Evolutionary conservation across 2,888 invertebrate genomes (phyloP), one percentile per base, ranked within the genome.

Genomic region (Agrotis ipsilon): DNA sequence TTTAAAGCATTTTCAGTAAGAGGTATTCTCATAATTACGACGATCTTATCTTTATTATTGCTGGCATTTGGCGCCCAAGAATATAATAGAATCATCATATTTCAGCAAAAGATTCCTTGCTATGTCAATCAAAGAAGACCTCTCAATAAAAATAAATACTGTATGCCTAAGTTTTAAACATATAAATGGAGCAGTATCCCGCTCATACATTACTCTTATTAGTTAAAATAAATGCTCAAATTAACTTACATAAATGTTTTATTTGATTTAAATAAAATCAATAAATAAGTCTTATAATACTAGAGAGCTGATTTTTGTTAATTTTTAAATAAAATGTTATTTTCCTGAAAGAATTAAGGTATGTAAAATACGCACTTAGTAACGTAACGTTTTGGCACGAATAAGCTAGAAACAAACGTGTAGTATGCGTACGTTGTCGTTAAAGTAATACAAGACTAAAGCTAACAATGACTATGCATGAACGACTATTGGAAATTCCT

Each of bases 401-500:
- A 85, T 82, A 88, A 87, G 89, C 92, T 89, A 87, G 76, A 86
- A 88, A 88, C 87, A 83, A 86, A 82, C 77, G 72, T 71, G 68
- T 77, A 78, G 76, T 77, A 84, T 85, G 83, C 81, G 81, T 82
- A 85, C 80, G 58, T 81, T 81, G 78, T 82, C 77, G 76, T 79
- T 83, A 87, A 91, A 89, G 80, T 83, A 88, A 88, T 85, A 73
- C 32, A 66, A 82, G 67, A 87, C 92, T 95, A 94, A 93, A 92
- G 89, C 93, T 94, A 94, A 89, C 82, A 92, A 92, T 94, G 94
- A 94, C 94, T 95, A 94, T 81, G 80, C 88, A 83, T 87, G 87
- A 92, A 90, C 89, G 88, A 91, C 88, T 89, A 87, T 87, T 80
- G 83, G 80, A 75, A 76, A 82, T 86, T 87, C 84, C 86, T 90